A percentile compares a stretch with the other conserved stretches of the same genome.
Evolutionary conservation across 1,140 invertebrate species (phyloP).

Genomic region (Sycophaga agraensis): DNA sequence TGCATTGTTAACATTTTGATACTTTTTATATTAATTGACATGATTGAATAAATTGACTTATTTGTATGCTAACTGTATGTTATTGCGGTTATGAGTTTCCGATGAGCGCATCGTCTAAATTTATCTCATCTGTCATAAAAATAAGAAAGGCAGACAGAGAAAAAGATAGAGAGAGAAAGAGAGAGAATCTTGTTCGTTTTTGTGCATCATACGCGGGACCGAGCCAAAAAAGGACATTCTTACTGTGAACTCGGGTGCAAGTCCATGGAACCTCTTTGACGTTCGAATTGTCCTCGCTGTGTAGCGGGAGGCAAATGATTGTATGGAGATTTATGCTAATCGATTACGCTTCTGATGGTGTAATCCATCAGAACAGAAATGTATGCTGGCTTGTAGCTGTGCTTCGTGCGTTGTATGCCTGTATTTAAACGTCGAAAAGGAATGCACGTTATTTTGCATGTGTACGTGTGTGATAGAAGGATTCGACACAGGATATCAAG

Average conservation of each 20-base stretch:
- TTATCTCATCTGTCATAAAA: too few relatives aligned
- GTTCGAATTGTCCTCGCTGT: background rate
- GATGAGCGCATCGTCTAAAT: background rate
- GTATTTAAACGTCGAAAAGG: background rate
- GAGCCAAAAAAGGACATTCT: constrained; percentile 1
- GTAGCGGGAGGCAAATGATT: constrained; percentile 13
- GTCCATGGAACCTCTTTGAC: background rate
- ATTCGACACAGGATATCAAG: too few relatives aligned
- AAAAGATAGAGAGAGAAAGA: too few relatives aligned
- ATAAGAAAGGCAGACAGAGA: too few relatives aligned
- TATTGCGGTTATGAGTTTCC: too few relatives aligned
- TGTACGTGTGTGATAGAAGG: too few relatives aligned
- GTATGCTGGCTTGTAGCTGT: background rate
- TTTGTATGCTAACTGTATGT: too few relatives aligned
- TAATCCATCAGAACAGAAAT: constrained; percentile 4
- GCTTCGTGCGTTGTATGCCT: background rate
- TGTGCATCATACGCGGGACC: background rate
- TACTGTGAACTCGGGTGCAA: background rate
- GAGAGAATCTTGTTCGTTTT: background rate
- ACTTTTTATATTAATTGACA: too few relatives aligned
- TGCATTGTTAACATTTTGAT: too few relatives aligned
- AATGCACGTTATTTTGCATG: background rate
- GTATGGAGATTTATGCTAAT: constrained; percentile 37
- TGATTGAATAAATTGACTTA: too few relatives aligned
- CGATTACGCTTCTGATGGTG: constrained; percentile 4